A percentile compares a stretch with the other conserved stretches of the same genome.
Conservation (phyloP, 2,113 vertebrate genomes). For the Gasterosteus aculeatus region DNA sequence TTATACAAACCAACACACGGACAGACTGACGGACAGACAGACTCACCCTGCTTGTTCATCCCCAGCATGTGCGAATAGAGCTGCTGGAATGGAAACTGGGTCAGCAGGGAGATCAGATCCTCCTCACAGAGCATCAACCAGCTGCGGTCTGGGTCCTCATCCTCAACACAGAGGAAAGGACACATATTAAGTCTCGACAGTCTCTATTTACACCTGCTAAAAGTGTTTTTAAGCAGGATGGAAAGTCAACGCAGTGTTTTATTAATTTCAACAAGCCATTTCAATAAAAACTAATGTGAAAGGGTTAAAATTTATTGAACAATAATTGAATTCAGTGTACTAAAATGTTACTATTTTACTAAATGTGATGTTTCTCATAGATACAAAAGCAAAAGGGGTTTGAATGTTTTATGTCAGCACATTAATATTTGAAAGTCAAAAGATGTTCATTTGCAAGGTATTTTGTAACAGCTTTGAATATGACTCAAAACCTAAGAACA, state of each 20-base stretch:
- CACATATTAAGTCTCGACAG: not conserved
- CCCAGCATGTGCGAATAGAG: slow-evolving; percentile 94
- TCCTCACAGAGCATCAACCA: slow-evolving; percentile 95
- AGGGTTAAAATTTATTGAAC: not conserved
- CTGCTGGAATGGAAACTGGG: slow-evolving; percentile 95
- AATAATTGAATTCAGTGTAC: not conserved
- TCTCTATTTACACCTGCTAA: not conserved
- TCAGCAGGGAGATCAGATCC: slow-evolving; percentile 90
- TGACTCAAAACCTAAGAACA: slow-evolving; percentile 37
- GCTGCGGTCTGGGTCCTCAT: slow-evolving; percentile 94
- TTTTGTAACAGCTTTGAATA: slow-evolving; percentile 18
- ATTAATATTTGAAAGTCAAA: slow-evolving; percentile 34
- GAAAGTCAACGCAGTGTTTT: not conserved
- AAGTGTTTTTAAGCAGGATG: not conserved
- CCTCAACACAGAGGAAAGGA: slow-evolving; percentile 76
- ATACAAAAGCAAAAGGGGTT: slow-evolving; percentile 23
- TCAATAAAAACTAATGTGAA: not conserved
- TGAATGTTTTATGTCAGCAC: slow-evolving; percentile 3
- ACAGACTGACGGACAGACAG: slow-evolving; percentile 36
- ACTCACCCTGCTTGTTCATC: slow-evolving; percentile 87
- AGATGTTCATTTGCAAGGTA: slow-evolving; percentile 11
- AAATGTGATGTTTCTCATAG: slow-evolving; percentile 2
- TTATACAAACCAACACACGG: not conserved
- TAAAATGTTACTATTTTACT: not conserved
- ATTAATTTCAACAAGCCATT: not conserved